Evolutionary conservation across 2,113 vertebrate genomes (phyloP).

Genomic region (Thymallus thymallus): DNA sequence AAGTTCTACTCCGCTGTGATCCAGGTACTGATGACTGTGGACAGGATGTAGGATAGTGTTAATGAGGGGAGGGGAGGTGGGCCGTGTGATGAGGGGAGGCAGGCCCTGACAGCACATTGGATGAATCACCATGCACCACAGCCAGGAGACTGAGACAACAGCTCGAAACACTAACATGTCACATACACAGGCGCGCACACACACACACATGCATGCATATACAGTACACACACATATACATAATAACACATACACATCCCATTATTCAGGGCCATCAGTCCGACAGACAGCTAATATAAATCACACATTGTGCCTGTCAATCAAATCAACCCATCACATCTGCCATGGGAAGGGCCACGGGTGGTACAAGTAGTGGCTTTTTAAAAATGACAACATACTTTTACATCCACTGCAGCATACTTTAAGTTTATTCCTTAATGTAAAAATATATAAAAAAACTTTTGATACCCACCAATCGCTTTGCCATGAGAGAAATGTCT

Average conservation of each 20-base stretch:
- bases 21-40: constrained; percentile 5
- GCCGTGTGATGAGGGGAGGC: no score
- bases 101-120: constrained; percentile 26
- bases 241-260: not conserved
- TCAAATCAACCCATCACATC: constrained; percentile 1
- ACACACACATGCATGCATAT: constrained; percentile 8
- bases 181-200: constrained; percentile 8
- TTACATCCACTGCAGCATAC: not conserved
- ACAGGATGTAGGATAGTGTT: not conserved
- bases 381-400: not conserved
- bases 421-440: no score
- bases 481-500: no score
- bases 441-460: no score
- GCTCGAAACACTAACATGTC: not conserved
- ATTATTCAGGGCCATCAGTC: not conserved
- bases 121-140: constrained; percentile 1
- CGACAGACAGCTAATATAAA: not conserved
- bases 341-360: not conserved
- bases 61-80: constrained; percentile 8
- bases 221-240: not conserved
- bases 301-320: constrained; percentile 4
- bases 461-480: no score
- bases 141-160: not conserved
- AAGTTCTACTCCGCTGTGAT: not conserved
- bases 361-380: no score